Conservation (phyloP, 2,113 vertebrate species). For the Smithornis capensis region DNA sequence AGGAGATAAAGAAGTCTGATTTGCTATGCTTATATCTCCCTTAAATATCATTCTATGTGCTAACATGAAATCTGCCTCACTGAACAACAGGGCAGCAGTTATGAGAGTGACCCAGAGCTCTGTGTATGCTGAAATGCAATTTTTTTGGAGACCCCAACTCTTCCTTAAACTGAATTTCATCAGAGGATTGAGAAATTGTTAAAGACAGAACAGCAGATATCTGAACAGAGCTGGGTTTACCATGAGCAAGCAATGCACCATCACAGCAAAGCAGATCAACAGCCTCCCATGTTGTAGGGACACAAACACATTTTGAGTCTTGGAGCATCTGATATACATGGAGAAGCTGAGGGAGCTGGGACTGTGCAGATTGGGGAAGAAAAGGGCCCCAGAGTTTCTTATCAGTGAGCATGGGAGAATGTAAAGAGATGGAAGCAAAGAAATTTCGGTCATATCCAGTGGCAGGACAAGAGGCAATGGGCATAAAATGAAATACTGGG, state of each 20-base stretch:
- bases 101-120: not conserved
- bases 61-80: not conserved
- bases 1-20: not conserved
- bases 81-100: rapidly evolving
- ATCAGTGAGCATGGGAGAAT: not conserved
- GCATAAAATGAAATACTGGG: not conserved
- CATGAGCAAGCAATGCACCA: rapidly evolving
- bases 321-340: not conserved
- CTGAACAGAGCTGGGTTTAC: not conserved
- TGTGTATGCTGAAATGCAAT: rapidly evolving
- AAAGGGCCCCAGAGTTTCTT: not conserved
- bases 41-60: not conserved
- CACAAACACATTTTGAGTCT: not conserved
- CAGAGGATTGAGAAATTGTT: not conserved
- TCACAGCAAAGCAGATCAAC: not conserved
- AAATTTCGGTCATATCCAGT: not conserved
- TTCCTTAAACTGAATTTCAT: not conserved
- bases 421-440: not conserved
- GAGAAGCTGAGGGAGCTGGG: not conserved
- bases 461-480: not conserved
- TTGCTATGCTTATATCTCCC: not conserved
- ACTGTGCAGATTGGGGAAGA: not conserved
- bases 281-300: not conserved
- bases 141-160: not conserved
- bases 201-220: no score